Evolutionary conservation across 2,797 vertebrate species (phyloP).

Genomic region (Poeciliopsis infans): DNA sequence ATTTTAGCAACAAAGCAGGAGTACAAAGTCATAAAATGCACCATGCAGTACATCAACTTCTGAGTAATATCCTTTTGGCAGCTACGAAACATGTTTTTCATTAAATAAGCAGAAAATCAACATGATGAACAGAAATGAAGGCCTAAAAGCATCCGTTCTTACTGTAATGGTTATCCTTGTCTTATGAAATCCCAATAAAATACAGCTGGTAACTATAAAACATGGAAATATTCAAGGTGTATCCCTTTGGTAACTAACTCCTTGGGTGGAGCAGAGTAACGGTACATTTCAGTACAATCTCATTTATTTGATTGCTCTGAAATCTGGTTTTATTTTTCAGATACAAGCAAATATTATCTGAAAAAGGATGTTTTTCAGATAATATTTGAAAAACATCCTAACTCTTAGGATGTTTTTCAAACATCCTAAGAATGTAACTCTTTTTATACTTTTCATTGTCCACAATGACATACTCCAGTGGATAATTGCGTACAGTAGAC

Average conservation of each 20-base stretch:
- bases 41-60: too few species aligned
- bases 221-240: not conserved
- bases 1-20: too few species aligned
- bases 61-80: not conserved
- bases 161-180: not conserved
- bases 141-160: not conserved
- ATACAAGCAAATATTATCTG: not conserved
- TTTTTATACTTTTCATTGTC: not conserved
- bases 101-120: not conserved
- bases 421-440: too few species aligned
- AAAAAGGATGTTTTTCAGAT: too few species aligned
- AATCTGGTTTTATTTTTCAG: not conserved
- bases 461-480: not conserved
- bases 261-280: constrained; percentile 16
- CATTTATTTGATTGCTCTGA: not conserved
- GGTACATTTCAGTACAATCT: not conserved
- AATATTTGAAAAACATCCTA: too few species aligned
- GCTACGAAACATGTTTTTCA: not conserved
- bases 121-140: not conserved
- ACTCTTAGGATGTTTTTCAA: too few species aligned
- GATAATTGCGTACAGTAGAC: constrained; percentile 5
- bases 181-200: not conserved
- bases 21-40: too few species aligned
- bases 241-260: not conserved
- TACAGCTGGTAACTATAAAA: not conserved